Conservation (phyloP, 2,888 invertebrate genomes). For the Ephialtes manifestator region DNA sequence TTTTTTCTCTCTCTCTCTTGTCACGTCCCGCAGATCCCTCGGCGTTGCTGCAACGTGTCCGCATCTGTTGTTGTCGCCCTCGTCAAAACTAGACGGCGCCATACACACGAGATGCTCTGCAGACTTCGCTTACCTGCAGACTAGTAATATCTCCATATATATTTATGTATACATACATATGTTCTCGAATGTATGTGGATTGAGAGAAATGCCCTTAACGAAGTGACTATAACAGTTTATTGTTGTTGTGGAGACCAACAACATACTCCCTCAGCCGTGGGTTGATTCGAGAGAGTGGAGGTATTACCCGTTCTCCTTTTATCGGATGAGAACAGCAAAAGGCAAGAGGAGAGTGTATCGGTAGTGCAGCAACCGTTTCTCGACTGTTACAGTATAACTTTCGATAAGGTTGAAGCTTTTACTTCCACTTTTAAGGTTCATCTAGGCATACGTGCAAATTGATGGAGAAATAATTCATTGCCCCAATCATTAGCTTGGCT, state of each 20-base stretch:
- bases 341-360: conserved; percentile 40
- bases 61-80: conserved; percentile 63
- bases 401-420: background rate
- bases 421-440: background rate
- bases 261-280: conserved; percentile 56
- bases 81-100: conserved; percentile 48
- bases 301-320: conserved; percentile 78
- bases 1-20: conserved; percentile 44
- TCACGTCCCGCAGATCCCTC: conserved; percentile 33
- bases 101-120: conserved; percentile 8
- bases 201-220: conserved; percentile 80
- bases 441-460: background rate
- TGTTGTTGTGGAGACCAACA: conserved; percentile 76
- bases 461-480: no score
- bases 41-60: conserved; percentile 52
- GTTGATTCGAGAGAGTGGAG: conserved; percentile 47
- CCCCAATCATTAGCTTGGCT: no score
- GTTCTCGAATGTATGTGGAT: conserved; percentile 9
- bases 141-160: background rate
- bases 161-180: background rate
- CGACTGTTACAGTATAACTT: conserved; percentile 8
- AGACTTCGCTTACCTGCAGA: conserved; percentile 29
- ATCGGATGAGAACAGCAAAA: conserved; percentile 79
- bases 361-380: conserved; percentile 7
- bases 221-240: conserved; percentile 82